Evolutionary conservation across 64 coral and sea anemone genomes (phyloP).

Genomic region (Montipora cactus): DNA sequence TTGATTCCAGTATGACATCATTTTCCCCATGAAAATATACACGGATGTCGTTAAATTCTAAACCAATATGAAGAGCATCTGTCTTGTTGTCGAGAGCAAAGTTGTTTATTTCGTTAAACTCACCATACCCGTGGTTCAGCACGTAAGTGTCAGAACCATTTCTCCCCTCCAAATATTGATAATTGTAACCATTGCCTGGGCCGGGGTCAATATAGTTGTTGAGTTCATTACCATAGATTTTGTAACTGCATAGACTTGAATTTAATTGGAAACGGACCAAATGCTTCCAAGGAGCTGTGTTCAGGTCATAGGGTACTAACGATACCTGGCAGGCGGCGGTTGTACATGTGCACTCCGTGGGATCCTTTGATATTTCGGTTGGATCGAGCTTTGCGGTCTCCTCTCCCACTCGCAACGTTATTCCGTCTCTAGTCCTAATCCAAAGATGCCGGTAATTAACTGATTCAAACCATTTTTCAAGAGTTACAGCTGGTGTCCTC

Average conservation of each 20-base stretch:
- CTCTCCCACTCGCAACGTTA: conserved; percentile 9
- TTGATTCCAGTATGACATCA: conserved; percentile 38
- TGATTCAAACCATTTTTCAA: conserved; percentile 24
- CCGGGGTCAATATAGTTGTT: conserved; percentile 71
- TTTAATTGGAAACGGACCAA: conserved; percentile 55
- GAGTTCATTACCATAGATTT: conserved; percentile 42
- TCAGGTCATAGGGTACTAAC: background rate
- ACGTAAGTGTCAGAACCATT: conserved; percentile 66
- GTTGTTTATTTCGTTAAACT: conserved; percentile 69
- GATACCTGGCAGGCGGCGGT: background rate
- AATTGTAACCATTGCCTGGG: conserved; percentile 46
- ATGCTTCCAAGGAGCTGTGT: conserved; percentile 9
- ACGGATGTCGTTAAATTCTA: conserved; percentile 41
- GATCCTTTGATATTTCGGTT: conserved; percentile 50
- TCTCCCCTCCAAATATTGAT: conserved; percentile 42
- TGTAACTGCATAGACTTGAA: conserved; percentile 59
- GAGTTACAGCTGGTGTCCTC: background rate
- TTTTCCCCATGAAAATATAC: conserved; percentile 29
- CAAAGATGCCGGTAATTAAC: conserved; percentile 12
- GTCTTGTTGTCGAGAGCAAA: conserved; percentile 15
- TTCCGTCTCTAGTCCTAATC: conserved; percentile 46
- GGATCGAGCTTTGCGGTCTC: conserved; percentile 24
- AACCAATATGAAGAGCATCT: conserved; percentile 41
- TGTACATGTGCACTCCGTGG: conserved; percentile 34
- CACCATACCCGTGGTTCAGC: conserved; percentile 46